Evolutionary conservation across 2,888 invertebrate genomes (phyloP).

Genomic region (Drosophila nr. perissopoda): DNA sequence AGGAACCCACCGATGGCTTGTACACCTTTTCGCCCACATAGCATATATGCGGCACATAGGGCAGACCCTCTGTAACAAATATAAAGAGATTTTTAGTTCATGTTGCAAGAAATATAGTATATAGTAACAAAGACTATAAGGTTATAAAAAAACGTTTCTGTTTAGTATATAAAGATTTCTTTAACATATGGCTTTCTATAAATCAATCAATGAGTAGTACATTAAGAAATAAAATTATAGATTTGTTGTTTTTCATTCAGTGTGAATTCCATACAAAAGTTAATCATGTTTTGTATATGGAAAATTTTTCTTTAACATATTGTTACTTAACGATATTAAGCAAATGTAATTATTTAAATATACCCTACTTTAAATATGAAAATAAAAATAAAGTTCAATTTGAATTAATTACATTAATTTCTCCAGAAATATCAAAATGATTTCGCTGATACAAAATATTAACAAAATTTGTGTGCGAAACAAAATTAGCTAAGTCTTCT

Average conservation of each 20-base stretch:
- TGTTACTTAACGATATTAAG: background rate
- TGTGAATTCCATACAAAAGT: slow-evolving; percentile 12
- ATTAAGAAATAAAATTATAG: slow-evolving; percentile 6
- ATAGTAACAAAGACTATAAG: background rate
- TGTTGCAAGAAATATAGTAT: background rate
- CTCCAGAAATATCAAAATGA: background rate
- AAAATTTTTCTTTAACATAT: background rate
- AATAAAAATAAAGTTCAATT: background rate
- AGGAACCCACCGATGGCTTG: slow-evolving; percentile 82
- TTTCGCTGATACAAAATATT: background rate
- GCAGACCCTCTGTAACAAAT: slow-evolving; percentile 82
- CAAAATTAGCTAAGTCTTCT: slow-evolving; percentile 5
- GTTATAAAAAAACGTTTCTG: background rate
- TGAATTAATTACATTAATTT: background rate
- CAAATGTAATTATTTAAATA: background rate
- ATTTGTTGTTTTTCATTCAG: slow-evolving; percentile 7
- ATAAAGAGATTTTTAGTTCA: background rate
- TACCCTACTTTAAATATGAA: background rate
- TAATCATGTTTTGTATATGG: background rate
- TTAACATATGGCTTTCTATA: slow-evolving; percentile 21
- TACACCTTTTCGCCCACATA: slow-evolving; percentile 83
- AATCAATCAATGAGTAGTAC: slow-evolving; percentile 14
- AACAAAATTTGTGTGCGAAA: background rate
- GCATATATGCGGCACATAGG: slow-evolving; percentile 84
- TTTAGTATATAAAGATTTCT: slow-evolving; percentile 5